Evolutionary conservation across 2,888 invertebrate species (phyloP).

Genomic region (Pseudococcus jackbeardsleyi): DNA sequence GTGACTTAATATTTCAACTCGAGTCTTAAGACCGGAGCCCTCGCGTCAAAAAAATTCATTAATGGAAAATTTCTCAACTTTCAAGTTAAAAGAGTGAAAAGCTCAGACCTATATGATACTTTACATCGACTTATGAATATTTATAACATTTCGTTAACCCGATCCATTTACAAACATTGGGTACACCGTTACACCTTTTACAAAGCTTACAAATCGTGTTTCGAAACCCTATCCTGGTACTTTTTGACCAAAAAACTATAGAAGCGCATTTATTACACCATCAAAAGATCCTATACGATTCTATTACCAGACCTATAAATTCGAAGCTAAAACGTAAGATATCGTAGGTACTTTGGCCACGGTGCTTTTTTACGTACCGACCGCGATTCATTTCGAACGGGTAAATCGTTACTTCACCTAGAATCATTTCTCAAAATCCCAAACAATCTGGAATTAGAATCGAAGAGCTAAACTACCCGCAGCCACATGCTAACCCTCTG

Average conservation of each 20-base stretch:
- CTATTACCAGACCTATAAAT: background rate
- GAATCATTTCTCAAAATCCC: background rate
- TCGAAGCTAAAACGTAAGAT: background rate
- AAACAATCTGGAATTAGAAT: background rate
- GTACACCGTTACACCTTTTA: background rate
- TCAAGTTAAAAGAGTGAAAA: background rate
- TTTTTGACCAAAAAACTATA: constrained; percentile 4
- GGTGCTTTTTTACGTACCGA: background rate
- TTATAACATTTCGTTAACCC: background rate
- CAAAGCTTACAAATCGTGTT: constrained; percentile 4
- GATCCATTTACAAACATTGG: background rate
- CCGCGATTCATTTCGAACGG: background rate
- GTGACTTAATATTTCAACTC: background rate
- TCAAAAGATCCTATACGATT: background rate
- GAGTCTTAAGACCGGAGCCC: background rate
- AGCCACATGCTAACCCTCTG: background rate
- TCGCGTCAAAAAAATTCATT: background rate
- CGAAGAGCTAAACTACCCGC: background rate
- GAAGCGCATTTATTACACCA: background rate
- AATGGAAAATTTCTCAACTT: background rate
- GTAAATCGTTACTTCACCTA: background rate
- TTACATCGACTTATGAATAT: constrained; percentile 26
- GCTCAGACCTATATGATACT: constrained; percentile 1
- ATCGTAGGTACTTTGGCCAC: background rate
- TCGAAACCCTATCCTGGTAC: background rate